Conservation (phyloP, 2,113 vertebrate genomes). For the Eptesicus fuscus region DNA sequence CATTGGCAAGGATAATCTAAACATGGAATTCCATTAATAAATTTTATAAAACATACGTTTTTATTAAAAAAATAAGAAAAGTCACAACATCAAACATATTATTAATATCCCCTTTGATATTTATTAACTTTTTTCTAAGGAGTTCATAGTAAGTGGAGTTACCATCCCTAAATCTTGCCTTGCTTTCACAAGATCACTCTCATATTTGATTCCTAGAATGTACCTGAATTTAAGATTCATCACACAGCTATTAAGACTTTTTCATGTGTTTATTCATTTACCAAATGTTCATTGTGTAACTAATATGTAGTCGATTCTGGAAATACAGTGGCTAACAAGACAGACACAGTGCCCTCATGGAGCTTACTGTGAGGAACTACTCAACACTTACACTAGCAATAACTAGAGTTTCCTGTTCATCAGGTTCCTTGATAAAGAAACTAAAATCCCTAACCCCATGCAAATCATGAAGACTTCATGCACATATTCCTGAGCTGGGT, state of each 20-base stretch:
- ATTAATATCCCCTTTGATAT: not conserved
- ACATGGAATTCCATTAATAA: not conserved
- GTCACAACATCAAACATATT: not conserved
- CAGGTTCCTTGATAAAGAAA: not conserved
- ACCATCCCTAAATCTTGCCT: not conserved
- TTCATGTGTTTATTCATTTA: not conserved
- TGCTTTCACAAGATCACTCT: not conserved
- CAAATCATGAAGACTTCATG: not conserved
- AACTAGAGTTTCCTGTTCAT: not conserved
- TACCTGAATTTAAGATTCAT: not conserved
- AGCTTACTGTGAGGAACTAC: not conserved
- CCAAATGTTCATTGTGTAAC: not conserved
- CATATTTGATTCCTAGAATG: not conserved
- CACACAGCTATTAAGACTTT: not conserved
- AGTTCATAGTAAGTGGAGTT: not conserved
- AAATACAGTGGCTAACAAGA: not conserved
- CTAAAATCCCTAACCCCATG: not conserved
- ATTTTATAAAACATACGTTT: not conserved
- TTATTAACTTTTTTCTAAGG: not conserved
- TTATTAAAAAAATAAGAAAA: not conserved
- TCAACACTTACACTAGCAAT: not conserved
- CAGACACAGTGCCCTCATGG: not conserved
- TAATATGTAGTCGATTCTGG: not conserved
- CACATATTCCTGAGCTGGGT: not conserved
- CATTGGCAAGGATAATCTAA: not conserved